These are phyloP conservation scores for Leucophenga varia DNA, from an alignment of 1,140 invertebrate genomes.

Conservation along the genomic window DNA sequence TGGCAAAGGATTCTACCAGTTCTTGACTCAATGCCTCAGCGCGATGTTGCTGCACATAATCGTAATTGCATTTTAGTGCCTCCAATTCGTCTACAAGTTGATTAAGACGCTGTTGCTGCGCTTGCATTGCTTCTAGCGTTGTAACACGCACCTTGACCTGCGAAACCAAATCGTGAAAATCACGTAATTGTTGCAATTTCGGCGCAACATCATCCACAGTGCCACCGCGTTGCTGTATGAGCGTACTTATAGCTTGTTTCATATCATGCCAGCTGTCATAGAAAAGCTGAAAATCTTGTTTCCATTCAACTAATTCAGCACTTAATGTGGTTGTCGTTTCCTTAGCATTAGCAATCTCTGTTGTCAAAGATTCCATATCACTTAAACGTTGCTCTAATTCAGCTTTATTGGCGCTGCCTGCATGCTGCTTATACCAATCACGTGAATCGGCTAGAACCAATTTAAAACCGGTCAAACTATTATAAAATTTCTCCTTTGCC, in stretches of 20 bases:
- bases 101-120: constrained; percentile 53
- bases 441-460: constrained; percentile 48
- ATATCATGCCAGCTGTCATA: constrained; percentile 54
- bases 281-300: constrained; percentile 49
- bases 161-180: constrained; percentile 54
- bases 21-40: constrained; percentile 24
- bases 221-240: constrained; percentile 48
- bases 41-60: constrained; percentile 42
- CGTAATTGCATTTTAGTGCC: constrained; percentile 53
- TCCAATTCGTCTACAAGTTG: constrained; percentile 52
- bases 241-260: constrained; percentile 42
- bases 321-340: constrained; percentile 31
- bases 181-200: constrained; percentile 29
- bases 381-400: constrained; percentile 48
- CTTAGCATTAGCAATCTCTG: constrained; percentile 42
- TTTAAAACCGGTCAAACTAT: constrained; percentile 53
- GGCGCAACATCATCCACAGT: constrained; percentile 21
- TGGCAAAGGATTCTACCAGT: constrained; percentile 35
- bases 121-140: constrained; percentile 52
- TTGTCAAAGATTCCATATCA: constrained; percentile 47
- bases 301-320: constrained; percentile 44
- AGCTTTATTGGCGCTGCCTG: constrained; percentile 37
- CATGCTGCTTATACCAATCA: constrained; percentile 55
- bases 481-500: constrained; percentile 50
- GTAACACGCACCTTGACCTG: constrained; percentile 60